phyloP scores from a whole-genome alignment of 2,888 invertebrate genomes.

The Platycnemis pennipes region DNA sequence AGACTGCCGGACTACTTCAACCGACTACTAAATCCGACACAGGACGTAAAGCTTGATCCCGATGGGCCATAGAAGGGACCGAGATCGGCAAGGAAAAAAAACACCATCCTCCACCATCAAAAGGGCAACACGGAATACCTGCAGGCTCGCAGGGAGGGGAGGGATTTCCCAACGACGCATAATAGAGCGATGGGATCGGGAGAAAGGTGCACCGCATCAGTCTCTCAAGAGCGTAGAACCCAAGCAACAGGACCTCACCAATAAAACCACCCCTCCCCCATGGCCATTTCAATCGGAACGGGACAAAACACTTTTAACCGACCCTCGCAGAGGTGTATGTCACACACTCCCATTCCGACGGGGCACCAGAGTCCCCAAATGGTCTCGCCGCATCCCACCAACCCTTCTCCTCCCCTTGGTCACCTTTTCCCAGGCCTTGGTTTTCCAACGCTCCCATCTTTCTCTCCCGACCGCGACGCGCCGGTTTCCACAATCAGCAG shows the following conservation, averaged over 20 bases:
- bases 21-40: background rate
- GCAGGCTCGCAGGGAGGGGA: background rate
- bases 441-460: slow-evolving; percentile 11
- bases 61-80: background rate
- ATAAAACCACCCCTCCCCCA: background rate
- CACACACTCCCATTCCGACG: background rate
- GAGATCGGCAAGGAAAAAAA: background rate
- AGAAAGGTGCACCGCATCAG: slow-evolving; percentile 2
- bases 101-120: background rate
- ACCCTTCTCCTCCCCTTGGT: background rate
- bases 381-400: background rate
- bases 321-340: background rate
- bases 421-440: background rate
- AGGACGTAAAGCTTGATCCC: background rate
- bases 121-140: background rate
- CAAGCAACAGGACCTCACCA: background rate
- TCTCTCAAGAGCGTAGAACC: background rate
- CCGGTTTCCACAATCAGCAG: background rate
- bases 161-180: background rate
- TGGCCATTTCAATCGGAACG: slow-evolving; percentile 23
- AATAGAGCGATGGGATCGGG: slow-evolving; percentile 1
- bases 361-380: background rate
- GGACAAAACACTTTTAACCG: slow-evolving; percentile 39
- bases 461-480: background rate
- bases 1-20: background rate